Conservation (phyloP, 2,113 vertebrate species). For the Macaca mulatta region DNA sequence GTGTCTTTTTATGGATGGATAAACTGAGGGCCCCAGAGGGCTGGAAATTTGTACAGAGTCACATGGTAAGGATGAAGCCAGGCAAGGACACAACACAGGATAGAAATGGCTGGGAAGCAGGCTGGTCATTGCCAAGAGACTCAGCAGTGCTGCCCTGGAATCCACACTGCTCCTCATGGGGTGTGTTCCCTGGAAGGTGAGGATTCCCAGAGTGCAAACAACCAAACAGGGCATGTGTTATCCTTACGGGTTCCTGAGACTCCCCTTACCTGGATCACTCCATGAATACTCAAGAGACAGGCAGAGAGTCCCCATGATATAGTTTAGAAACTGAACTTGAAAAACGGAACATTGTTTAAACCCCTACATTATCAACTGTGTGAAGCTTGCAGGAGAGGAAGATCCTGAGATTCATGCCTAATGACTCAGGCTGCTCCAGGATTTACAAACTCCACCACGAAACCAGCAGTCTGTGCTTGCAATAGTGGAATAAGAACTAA, state of each 20-base stretch:
- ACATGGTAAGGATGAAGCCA: neutral
- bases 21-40: neutral
- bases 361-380: neutral
- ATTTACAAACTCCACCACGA: neutral
- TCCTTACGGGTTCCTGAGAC: neutral
- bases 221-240: rapidly evolving
- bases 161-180: neutral
- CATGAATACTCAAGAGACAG: neutral
- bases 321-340: neutral
- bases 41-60: neutral
- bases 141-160: rapidly evolving
- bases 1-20: neutral
- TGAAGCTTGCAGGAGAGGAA: neutral
- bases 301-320: neutral
- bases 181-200: neutral
- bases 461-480: neutral
- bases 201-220: neutral
- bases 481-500: neutral
- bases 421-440: neutral
- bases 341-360: neutral
- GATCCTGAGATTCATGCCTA: neutral
- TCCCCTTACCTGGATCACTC: neutral
- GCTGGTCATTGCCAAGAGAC: too few relatives aligned
- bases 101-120: neutral
- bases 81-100: too few relatives aligned